Evolutionary conservation across 2,888 invertebrate species (phyloP), one percentile per base, ranked within the genome.

Genomic region (Dolomedes plantarius): DNA sequence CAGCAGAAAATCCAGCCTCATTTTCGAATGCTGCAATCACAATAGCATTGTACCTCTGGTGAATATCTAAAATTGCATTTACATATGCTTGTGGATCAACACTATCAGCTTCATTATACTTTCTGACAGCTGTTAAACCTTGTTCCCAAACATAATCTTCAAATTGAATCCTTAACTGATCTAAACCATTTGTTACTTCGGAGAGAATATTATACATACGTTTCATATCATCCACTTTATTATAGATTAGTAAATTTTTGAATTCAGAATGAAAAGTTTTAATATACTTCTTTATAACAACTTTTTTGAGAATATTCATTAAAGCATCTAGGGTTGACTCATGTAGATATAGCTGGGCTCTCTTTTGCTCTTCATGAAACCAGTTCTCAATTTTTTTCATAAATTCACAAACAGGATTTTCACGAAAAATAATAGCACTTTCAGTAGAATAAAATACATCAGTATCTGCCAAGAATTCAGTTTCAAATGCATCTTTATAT

Each of bases 21-120:
- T 97, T 97, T 91, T 95, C 96, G 93, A 99, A 99, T 7, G 98
- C 96, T 13, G 96, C 94, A 90, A 97, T 91, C 11, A 99, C 98
- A 31, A 99, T 93, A 0, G 96, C 96, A 91, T 98, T 96, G 92
- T 98, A 99, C 91, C 98, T 98, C 92, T 97, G 97, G 92, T 99
- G 98, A 31, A 99, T 98, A 90, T 97, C 97, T 89, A 99, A 93
- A 89, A 98, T 98, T 6, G 98, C 98, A 90, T 96, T 97, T 64
- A 99, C 98, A 91, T 99, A 99, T 72, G 96, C 94, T 92, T 98
- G 98, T 0, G 98, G 98, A 92, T 99, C 98, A 92, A 96, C 96
- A 89, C 95, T 94, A 87, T 97, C 98, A 69, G 95, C 93, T 89
- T 97, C 97, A 13, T 97, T 97, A 91, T 97, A 96, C 92, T 96